Evolutionary conservation across 1,140 invertebrate species (phyloP), one percentile per base, ranked within the genome.

Genomic region (Sweltsa coloradensis): DNA sequence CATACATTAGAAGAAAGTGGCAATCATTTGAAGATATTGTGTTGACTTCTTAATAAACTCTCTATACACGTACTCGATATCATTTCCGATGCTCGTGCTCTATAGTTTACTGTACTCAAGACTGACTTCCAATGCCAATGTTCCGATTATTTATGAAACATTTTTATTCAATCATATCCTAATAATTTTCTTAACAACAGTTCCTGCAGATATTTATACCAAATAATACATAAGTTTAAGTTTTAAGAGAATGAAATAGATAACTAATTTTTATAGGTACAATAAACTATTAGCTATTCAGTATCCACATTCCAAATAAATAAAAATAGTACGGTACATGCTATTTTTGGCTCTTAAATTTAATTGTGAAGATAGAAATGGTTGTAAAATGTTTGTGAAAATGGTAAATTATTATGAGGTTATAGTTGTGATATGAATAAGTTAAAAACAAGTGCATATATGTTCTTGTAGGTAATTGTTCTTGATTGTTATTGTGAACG

Each of bases 121-220:
- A 51, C 50, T 51, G 50, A 51, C 50, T 51, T 47, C 50, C 41
- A 51, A 51, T 51, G 50, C 50, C 50, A 51, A 51, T 51, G 45
- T 51, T 21, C 45, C 50, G 27, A 16, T 27, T 51, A 51, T 51
- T 47, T 45, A 45, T 51, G 42, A 47, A 41, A 31, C 47, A 47
- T 41, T 16, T 16, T 45, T 45, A 50, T 14, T 22, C 22, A 16
- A 47, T 42, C 37, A 44, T 50, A 50, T 36, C 45, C 45, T 44
- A 43, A 36, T 50, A 44, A 50, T 34, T 36, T 45, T 36, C 31
- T 34, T 34, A 48, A 22, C 46, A 50, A 51, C 50, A 51, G 50
- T 51, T 51, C 50, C 50, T 51, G 45, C 50, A 51, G 50, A 42
- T 26, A 46, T 47, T 51, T 51, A 51, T 51, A 51, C 50, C 50